Conservation (phyloP, 2,797 vertebrate genomes). For the Aldrovandia affinis region DNA sequence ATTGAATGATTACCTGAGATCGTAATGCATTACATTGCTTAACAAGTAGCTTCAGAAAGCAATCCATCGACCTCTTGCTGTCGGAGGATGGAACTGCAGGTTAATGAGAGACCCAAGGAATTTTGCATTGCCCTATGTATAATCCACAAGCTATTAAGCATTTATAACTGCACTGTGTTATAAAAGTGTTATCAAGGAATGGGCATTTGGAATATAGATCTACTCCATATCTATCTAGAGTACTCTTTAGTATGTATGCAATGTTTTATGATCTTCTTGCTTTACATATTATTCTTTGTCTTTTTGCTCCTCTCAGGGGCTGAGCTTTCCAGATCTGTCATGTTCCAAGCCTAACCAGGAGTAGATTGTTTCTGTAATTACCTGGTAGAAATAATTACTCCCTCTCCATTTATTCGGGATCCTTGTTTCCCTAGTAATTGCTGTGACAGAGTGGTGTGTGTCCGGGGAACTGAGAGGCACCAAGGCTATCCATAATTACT, state of each 20-base stretch:
- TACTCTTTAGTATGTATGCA: not conserved
- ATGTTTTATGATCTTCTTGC: not conserved
- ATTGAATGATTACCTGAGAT: no score
- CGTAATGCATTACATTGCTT: no score
- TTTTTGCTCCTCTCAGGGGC: not conserved
- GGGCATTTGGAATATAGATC: no score
- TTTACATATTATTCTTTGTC: not conserved
- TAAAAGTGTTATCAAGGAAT: no score
- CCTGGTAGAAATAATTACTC: not conserved
- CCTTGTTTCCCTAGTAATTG: not conserved
- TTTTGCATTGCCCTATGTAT: no score
- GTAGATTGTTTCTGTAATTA: not conserved
- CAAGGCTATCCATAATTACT: not conserved
- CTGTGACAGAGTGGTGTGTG: not conserved
- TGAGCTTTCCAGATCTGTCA: slow-evolving; percentile 9
- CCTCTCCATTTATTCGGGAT: not conserved
- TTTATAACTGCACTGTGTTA: no score
- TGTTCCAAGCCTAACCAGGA: not conserved
- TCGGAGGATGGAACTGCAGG: no score
- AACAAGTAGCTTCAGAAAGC: no score
- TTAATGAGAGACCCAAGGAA: no score
- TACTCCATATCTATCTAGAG: no score
- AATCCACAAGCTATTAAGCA: no score
- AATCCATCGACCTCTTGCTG: no score
- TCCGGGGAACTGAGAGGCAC: not conserved